These are phyloP conservation scores for Cairina moschata DNA, from an alignment of 2,113 vertebrate species.

Conservation along the genomic window DNA sequence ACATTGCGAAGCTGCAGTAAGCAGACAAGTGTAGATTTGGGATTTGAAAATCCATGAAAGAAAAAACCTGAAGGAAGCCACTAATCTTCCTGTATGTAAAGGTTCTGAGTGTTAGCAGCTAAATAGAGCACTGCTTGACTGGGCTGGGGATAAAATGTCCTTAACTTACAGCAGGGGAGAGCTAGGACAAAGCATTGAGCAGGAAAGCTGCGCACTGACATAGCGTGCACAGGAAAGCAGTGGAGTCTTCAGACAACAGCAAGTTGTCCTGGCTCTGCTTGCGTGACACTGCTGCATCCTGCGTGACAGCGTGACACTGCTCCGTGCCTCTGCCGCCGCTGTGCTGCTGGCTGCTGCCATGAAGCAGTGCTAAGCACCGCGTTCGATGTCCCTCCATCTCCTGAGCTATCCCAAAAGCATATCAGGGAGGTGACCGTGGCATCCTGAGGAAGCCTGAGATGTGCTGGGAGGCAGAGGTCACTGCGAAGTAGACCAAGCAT, in stretches of 20 bases:
- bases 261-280: no score
- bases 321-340: no score
- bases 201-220: background rate
- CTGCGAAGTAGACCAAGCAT: background rate
- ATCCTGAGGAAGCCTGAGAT: background rate
- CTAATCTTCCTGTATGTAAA: background rate
- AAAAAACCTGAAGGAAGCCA: background rate
- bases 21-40: background rate
- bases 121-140: background rate
- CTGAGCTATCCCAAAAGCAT: background rate
- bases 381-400: background rate
- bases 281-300: no score
- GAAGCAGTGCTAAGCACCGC: background rate
- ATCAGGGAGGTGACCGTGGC: background rate
- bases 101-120: background rate
- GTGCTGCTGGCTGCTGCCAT: no score
- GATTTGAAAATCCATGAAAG: background rate
- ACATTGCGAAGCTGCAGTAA: background rate
- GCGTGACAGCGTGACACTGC: no score
- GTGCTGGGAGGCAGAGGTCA: rapidly evolving
- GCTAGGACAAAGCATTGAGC: background rate
- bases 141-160: background rate
- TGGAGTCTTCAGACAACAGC: background rate
- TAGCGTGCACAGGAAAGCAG: background rate
- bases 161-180: background rate